Percentiles rank a stretch among this genome's conserved stretches.
Evolutionary conservation across 1,140 invertebrate species (phyloP).

Genomic region (Drosophila insularis): DNA sequence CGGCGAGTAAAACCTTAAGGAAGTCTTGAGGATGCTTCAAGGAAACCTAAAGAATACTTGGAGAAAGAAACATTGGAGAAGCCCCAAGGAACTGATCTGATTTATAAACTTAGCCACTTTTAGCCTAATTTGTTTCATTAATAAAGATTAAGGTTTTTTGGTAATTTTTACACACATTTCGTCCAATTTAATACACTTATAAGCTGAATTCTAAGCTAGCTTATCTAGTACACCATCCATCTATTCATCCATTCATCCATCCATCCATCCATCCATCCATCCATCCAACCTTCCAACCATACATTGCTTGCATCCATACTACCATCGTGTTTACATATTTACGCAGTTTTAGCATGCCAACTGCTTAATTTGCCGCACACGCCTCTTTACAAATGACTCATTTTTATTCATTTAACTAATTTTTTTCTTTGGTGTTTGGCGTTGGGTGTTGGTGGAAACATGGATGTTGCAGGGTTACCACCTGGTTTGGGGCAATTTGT

Average conservation of each 20-base stretch:
- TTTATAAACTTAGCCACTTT: background rate
- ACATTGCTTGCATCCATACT: slow-evolving; percentile 7
- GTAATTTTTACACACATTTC: slow-evolving; percentile 30
- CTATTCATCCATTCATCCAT: background rate
- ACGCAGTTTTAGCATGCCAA: slow-evolving; percentile 43
- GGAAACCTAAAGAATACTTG: no score
- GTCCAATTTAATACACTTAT: slow-evolving; percentile 25
- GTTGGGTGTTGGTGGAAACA: background rate
- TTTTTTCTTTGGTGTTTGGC: slow-evolving; percentile 26
- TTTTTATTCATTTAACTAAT: slow-evolving; percentile 76
- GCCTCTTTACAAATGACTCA: slow-evolving; percentile 51
- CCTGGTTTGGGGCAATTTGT: slow-evolving; percentile 45
- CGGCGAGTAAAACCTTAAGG: no score
- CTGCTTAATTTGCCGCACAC: slow-evolving; percentile 59
- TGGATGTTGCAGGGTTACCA: slow-evolving; percentile 5
- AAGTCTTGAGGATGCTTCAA: no score
- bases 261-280: background rate
- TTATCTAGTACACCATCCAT: slow-evolving; percentile 38
- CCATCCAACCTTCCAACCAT: background rate
- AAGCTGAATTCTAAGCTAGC: slow-evolving; percentile 24
- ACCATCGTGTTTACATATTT: slow-evolving; percentile 13
- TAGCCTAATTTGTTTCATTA: background rate
- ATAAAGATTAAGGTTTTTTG: slow-evolving; percentile 2
- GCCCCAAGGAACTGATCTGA: background rate
- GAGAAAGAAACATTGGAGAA: no score